A percentile compares a stretch with the other conserved stretches of the same genome.
Conservation (phyloP, 2,888 invertebrate species). For the Tetheella fluctuosa region DNA sequence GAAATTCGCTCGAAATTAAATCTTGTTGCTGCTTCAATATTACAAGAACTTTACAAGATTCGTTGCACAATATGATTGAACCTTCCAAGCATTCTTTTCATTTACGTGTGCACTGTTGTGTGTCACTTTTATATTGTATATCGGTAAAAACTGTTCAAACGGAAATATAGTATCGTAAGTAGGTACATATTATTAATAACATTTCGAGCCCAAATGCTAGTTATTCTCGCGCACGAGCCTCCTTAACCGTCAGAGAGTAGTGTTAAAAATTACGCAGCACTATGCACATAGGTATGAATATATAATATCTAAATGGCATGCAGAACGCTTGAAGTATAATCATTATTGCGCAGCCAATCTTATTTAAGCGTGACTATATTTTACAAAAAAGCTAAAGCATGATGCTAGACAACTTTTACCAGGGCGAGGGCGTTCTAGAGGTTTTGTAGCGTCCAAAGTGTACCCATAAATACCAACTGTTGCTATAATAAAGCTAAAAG, state of each 20-base stretch:
- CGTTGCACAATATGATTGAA: constrained; percentile 84
- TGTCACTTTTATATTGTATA: constrained; percentile 83
- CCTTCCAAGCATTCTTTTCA: constrained; percentile 81
- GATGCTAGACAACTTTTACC: constrained; percentile 84
- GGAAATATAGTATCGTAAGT: constrained; percentile 35
- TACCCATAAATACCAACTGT: constrained; percentile 82
- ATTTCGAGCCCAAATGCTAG: constrained; percentile 54
- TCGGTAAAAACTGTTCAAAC: constrained; percentile 25
- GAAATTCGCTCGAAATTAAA: constrained; percentile 73
- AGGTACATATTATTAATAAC: constrained; percentile 54
- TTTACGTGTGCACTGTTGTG: constrained; percentile 72
- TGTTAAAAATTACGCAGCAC: constrained; percentile 78
- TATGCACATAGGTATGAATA: constrained; percentile 84
- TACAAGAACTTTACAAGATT: constrained; percentile 84
- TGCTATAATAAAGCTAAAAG: constrained; percentile 79
- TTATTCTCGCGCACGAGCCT: constrained; percentile 69
- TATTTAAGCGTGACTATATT: constrained; percentile 84
- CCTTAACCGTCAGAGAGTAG: constrained; percentile 78
- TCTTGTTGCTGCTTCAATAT: constrained; percentile 82
- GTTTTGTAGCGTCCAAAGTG: constrained; percentile 81
- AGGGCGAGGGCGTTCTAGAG: constrained; percentile 82
- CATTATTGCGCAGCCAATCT: constrained; percentile 85
- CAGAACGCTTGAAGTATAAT: constrained; percentile 85
- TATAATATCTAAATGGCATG: constrained; percentile 84
- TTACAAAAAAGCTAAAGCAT: constrained; percentile 84